phyloP scores from a whole-genome alignment of 2,797 vertebrate species.

The Diceros bicornis region DNA sequence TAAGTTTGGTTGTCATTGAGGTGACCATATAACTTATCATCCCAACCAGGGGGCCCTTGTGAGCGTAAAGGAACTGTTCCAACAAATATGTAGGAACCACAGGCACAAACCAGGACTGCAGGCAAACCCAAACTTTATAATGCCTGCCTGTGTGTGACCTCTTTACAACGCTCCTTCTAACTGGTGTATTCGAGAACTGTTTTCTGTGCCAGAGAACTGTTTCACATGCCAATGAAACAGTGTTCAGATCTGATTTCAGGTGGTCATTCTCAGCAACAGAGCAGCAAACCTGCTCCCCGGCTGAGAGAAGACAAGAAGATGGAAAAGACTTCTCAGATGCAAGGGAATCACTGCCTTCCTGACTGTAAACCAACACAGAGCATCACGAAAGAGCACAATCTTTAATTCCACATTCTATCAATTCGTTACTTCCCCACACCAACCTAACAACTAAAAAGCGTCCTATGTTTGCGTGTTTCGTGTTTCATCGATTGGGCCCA shows the following conservation, averaged over 20 bases:
- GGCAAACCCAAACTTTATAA: neutral
- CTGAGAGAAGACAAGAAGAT: neutral
- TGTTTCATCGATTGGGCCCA: neutral
- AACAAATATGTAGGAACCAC: neutral
- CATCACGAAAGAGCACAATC: neutral
- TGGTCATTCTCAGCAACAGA: neutral
- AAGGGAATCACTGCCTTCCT: neutral
- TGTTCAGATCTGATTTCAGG: neutral
- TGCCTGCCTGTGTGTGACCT: neutral
- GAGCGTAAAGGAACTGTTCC: neutral
- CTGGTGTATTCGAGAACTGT: neutral
- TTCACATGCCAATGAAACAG: neutral
- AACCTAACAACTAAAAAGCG: neutral
- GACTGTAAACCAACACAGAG: neutral
- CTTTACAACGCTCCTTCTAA: neutral
- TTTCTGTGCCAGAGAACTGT: constrained; percentile 1
- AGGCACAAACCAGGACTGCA: neutral
- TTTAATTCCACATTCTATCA: neutral
- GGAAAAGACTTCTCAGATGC: neutral
- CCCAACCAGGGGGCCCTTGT: neutral
- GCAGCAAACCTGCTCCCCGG: neutral
- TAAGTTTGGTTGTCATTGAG: neutral
- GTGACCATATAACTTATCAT: neutral
- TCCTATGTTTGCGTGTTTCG: neutral
- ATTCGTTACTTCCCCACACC: neutral